Percentiles rank a stretch among this genome's conserved stretches.
Evolutionary conservation across 2,888 invertebrate species (phyloP).

Genomic region (Nemoura dubitans): DNA sequence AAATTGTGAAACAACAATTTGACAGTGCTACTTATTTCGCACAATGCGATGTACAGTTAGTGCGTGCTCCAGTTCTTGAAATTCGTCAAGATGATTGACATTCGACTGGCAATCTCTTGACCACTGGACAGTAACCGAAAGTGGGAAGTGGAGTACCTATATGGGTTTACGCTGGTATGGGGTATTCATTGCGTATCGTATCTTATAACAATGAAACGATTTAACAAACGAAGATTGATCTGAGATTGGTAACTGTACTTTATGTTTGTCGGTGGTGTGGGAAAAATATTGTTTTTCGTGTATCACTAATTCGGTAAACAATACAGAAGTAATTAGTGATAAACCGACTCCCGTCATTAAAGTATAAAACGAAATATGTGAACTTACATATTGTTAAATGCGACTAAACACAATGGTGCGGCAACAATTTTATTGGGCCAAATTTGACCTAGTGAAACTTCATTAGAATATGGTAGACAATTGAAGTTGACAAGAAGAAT

Average conservation of each 20-base stretch:
- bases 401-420: not conserved
- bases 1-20: not conserved
- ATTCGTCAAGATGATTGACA: not conserved
- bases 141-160: not conserved
- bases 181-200: not conserved
- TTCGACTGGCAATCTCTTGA: not conserved
- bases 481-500: not conserved
- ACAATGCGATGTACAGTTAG: not conserved
- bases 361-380: not conserved
- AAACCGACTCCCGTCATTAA: slow-evolving; percentile 18
- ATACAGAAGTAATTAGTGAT: slow-evolving; percentile 20
- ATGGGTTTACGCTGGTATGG: not conserved
- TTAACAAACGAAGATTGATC: slow-evolving; percentile 17
- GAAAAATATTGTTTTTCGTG: not conserved
- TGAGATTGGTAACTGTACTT: slow-evolving; percentile 26
- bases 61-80: not conserved
- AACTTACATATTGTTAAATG: not conserved
- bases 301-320: not conserved
- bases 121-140: not conserved
- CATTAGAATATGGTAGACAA: not conserved
- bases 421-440: not conserved
- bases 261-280: slow-evolving; percentile 2
- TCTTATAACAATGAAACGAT: not conserved
- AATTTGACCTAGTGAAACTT: slow-evolving; percentile 4
- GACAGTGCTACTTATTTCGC: not conserved